Evolutionary conservation across 2,888 invertebrate species (phyloP), one percentile per base, ranked within the genome.

Genomic region (Rhagophthalmus giganteus): DNA sequence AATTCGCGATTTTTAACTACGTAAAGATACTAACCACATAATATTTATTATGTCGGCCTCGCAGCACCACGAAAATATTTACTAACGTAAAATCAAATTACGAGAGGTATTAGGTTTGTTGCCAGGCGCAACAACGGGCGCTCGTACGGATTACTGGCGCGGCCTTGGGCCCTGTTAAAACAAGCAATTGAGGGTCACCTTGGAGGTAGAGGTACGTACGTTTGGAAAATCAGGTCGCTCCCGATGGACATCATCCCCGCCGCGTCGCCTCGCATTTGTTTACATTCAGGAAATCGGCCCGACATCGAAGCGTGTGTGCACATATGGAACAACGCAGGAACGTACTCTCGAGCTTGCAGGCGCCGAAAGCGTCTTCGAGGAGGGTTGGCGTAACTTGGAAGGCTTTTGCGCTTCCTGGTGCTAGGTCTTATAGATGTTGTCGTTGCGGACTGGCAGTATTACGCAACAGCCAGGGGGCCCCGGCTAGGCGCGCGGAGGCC

Each of bases 401-500:
- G 24, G 42, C 40, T 38, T 38, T 32, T 24, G 40, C 14, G 55
- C 58, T 61, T 64, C 63, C 65, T 63, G 62, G 65, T 64, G 65
- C 53, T 52, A 60, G 54, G 50, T 55, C 59, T 59, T 66, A 65
- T 64, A 64, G 65, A 65, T 64, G 65, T 65, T 64, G 65, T 61
- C 59, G 45, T 46, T 37, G 46, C 34, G 67, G 57, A 62, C 65
- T 63, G 66, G 62, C 63, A 58, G 58, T 62, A 62, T 70, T 69
- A 69, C 67, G 70, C 68, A 68, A 70, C 62, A 65, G 52, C 54
- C 51, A 50, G 61, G 68, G 62, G 68, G 69, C 67, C 68, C 70
- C 59, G 56, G 64, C 64, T 67, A 66, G 67, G 65, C 66, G 58
- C 60, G 60, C 50, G 59, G 68, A 64, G 66, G 80, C 82, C 82